phyloP scores from a whole-genome alignment of 2,113 vertebrate genomes.

The Sterna hirundo region DNA sequence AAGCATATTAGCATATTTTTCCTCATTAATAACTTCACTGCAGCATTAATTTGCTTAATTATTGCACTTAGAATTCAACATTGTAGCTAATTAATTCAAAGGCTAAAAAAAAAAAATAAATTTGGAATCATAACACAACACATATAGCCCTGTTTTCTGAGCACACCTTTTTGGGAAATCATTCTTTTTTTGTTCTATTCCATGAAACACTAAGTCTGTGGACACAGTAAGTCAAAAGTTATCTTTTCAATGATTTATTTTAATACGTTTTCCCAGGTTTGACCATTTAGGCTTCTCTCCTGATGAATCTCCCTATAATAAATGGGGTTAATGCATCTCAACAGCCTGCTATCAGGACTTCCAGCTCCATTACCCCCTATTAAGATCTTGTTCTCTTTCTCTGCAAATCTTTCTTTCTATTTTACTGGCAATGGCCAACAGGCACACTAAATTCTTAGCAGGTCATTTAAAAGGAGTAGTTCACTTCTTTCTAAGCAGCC shows the following conservation, averaged over 20 bases:
- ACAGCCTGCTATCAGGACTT: neutral
- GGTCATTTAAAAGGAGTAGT: neutral
- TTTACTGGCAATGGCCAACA: neutral
- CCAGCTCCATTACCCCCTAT: slow-evolving; percentile 26
- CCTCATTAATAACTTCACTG: slow-evolving; percentile 83
- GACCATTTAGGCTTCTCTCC: slow-evolving; percentile 8
- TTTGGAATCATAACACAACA: slow-evolving; percentile 61
- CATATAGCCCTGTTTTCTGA: neutral
- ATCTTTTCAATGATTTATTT: slow-evolving; percentile 41
- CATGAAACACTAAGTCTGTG: slow-evolving; percentile 22
- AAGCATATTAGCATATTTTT: slow-evolving; percentile 84
- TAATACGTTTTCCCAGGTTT: slow-evolving; percentile 27
- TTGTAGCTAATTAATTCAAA: slow-evolving; percentile 80
- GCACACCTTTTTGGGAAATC: neutral
- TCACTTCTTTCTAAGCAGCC: neutral
- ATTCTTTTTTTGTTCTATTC: slow-evolving; percentile 1
- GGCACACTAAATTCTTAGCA: neutral
- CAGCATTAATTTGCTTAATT: slow-evolving; percentile 84
- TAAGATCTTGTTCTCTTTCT: slow-evolving; percentile 17
- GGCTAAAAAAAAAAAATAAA: slow-evolving; percentile 49
- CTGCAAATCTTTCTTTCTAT: slow-evolving; percentile 14
- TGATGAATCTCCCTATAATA: slow-evolving; percentile 22
- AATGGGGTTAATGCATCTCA: slow-evolving; percentile 35
- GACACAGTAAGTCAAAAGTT: slow-evolving; percentile 16
- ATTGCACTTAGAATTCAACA: slow-evolving; percentile 81